phyloP scores from a whole-genome alignment of 2,113 vertebrate species.

The Caranx ignobilis region DNA sequence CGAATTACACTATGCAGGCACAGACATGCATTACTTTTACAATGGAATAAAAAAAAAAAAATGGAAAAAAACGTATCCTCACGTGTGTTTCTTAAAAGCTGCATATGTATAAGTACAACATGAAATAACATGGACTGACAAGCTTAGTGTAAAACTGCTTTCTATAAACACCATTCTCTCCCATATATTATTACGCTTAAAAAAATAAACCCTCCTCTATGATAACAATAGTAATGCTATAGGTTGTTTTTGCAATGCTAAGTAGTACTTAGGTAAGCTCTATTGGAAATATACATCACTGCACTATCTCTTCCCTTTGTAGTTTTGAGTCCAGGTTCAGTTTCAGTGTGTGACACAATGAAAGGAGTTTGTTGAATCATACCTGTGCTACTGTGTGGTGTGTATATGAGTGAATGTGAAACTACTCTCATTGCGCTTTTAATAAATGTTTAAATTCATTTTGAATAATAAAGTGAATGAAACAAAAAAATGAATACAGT shows the following conservation, averaged over 20 bases:
- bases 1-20: conserved; percentile 82
- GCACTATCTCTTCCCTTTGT: conserved; percentile 77
- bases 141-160: conserved; percentile 84
- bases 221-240: conserved; percentile 85
- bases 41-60: conserved; percentile 82
- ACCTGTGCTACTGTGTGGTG: conserved; percentile 35
- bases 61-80: conserved; percentile 86
- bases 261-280: conserved; percentile 84
- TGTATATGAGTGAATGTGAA: conserved; percentile 28
- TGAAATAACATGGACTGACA: conserved; percentile 77
- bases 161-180: conserved; percentile 83
- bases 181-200: conserved; percentile 88
- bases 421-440: conserved; percentile 55
- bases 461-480: conserved; percentile 71
- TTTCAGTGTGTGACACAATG: conserved; percentile 75
- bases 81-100: conserved; percentile 80
- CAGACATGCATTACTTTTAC: conserved; percentile 87
- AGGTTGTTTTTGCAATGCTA: conserved; percentile 83
- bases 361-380: conserved; percentile 47
- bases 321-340: conserved; percentile 64
- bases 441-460: conserved; percentile 59
- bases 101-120: conserved; percentile 76
- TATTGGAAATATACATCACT: conserved; percentile 83
- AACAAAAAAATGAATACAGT: conserved; percentile 73
- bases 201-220: conserved; percentile 88